A percentile compares a stretch with the other conserved stretches of the same genome.
Conservation (phyloP, 2,797 vertebrate species). For the Halcyon leucocephala region DNA sequence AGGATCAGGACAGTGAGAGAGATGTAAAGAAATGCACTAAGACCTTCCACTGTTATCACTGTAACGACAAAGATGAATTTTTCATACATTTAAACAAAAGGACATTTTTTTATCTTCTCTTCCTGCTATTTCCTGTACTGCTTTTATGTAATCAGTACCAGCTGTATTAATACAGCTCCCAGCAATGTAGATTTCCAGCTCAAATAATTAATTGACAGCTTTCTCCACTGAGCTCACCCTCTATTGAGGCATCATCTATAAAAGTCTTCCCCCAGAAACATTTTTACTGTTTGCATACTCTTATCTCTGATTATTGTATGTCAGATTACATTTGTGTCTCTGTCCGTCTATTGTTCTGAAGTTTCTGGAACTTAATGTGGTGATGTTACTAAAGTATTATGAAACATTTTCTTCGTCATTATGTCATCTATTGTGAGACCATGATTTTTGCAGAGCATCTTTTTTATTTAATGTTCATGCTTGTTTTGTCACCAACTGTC, state of each 20-base stretch:
- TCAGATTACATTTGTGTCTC: neutral
- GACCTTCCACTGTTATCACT: neutral
- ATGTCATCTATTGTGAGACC: neutral
- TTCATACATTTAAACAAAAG: conserved; percentile 30
- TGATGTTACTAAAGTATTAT: neutral
- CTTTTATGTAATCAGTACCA: conserved; percentile 62
- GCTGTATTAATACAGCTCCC: conserved; percentile 57
- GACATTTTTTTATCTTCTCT: conserved; percentile 46
- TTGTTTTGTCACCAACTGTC: neutral
- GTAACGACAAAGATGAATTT: conserved; percentile 4
- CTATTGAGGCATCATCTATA: conserved; percentile 23
- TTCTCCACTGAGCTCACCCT: conserved; percentile 62
- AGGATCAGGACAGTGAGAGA: neutral
- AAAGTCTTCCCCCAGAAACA: conserved; percentile 47
- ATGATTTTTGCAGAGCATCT: neutral
- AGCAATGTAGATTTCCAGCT: conserved; percentile 58
- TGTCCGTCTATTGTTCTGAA: neutral
- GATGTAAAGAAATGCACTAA: neutral
- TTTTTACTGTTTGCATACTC: neutral
- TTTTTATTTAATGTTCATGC: neutral
- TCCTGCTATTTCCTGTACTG: conserved; percentile 66
- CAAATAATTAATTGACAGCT: conserved; percentile 62
- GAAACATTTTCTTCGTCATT: neutral
- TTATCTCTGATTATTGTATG: neutral
- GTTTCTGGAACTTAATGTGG: neutral